Evolutionary conservation across 2,888 invertebrate species (phyloP).

Genomic region (Tenthredo livida): DNA sequence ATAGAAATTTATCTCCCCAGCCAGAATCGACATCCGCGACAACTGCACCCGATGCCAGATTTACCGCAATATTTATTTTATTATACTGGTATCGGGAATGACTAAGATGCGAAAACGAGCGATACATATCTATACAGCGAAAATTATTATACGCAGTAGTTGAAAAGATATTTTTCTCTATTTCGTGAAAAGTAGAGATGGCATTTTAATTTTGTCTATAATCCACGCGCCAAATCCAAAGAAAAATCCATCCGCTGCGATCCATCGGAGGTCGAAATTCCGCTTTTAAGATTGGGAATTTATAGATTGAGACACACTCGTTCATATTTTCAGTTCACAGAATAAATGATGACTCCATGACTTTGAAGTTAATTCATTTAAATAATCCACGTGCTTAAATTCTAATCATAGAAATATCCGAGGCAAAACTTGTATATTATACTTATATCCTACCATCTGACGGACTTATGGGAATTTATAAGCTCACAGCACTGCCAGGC

Average conservation of each 20-base stretch:
- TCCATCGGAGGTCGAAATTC: neutral
- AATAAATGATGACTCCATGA: neutral
- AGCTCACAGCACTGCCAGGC: neutral
- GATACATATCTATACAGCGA: neutral
- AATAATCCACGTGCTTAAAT: conserved; percentile 19
- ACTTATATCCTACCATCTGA: conserved; percentile 30
- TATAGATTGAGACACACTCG: neutral
- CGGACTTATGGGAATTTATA: conserved; percentile 49
- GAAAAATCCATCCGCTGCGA: neutral
- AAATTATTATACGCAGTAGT: neutral
- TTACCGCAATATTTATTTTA: neutral
- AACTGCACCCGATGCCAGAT: neutral
- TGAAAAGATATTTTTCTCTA: neutral
- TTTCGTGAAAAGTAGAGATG: neutral
- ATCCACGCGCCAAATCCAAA: too few species aligned
- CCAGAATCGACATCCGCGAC: neutral
- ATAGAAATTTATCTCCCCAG: neutral
- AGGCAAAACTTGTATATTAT: conserved; percentile 7
- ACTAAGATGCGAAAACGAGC: neutral
- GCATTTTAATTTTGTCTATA: neutral
- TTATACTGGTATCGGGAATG: neutral
- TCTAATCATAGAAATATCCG: conserved; percentile 38
- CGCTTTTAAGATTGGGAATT: neutral
- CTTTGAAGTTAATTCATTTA: neutral
- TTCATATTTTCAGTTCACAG: neutral